Percentiles rank a stretch among this genome's conserved stretches.
Evolutionary conservation across 1,140 invertebrate genomes (phyloP).

Genomic region (Drosophila sulfurigaster): DNA sequence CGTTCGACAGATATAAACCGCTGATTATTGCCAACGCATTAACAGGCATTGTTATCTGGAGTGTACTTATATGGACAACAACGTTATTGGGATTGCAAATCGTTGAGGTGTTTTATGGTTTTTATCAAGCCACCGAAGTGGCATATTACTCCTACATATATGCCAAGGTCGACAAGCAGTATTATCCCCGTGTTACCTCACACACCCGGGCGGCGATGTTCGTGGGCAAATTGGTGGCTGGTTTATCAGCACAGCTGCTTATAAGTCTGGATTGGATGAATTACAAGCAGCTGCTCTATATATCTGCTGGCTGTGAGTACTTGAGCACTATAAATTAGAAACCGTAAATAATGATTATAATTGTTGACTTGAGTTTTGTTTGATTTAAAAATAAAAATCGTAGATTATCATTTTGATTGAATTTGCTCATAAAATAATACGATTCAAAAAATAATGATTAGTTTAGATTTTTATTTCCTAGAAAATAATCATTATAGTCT

Average conservation of each 20-base stretch:
- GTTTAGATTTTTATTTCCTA: too few relatives aligned
- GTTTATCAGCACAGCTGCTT: slow-evolving; percentile 88
- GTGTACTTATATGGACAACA: slow-evolving; percentile 89
- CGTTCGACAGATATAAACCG: slow-evolving; percentile 90
- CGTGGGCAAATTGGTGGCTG: slow-evolving; percentile 88
- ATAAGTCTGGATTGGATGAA: slow-evolving; percentile 87
- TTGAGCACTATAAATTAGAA: background rate
- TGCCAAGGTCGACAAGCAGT: slow-evolving; percentile 91
- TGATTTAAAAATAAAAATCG: too few relatives aligned
- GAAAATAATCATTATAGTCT: too few relatives aligned
- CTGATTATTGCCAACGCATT: slow-evolving; percentile 91
- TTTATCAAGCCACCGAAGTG: slow-evolving; percentile 94
- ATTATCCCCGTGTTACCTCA: slow-evolving; percentile 91
- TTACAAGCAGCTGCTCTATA: slow-evolving; percentile 89
- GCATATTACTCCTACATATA: slow-evolving; percentile 98
- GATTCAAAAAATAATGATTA: too few relatives aligned
- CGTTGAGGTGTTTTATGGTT: slow-evolving; percentile 90
- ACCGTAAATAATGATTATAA: too few relatives aligned
- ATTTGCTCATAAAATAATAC: too few relatives aligned
- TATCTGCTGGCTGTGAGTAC: slow-evolving; percentile 87
- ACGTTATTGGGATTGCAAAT: slow-evolving; percentile 88
- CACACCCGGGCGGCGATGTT: slow-evolving; percentile 90
- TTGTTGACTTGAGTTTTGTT: too few relatives aligned
- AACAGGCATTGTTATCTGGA: slow-evolving; percentile 90
- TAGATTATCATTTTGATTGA: too few relatives aligned